These are phyloP conservation scores for Drosophila miranda DNA, from an alignment of 1,140 invertebrate genomes.

Conservation along the genomic window DNA sequence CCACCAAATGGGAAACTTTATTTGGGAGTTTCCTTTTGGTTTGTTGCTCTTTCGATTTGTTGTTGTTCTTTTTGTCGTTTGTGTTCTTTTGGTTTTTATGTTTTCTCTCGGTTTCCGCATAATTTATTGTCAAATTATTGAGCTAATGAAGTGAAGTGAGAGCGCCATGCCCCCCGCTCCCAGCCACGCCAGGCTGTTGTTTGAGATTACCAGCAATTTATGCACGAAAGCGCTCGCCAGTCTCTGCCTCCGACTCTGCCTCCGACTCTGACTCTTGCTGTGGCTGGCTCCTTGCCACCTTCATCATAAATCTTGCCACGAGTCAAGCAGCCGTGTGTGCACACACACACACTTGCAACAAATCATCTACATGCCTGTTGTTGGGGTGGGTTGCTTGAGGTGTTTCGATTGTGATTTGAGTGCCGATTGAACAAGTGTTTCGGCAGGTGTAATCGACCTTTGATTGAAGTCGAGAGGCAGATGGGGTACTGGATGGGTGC, in stretches of 20 bases:
- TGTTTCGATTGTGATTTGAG: conserved; percentile 43
- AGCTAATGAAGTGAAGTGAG: conserved; percentile 73
- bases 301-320: conserved; percentile 66
- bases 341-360: conserved; percentile 54
- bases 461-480: conserved; percentile 12
- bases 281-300: neutral
- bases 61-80: conserved; percentile 7
- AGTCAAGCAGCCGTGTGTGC: conserved; percentile 24
- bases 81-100: conserved; percentile 14
- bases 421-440: conserved; percentile 32
- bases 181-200: neutral
- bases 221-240: conserved; percentile 53
- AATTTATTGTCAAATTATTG: conserved; percentile 70
- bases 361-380: conserved; percentile 45
- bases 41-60: conserved; percentile 4
- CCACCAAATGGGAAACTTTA: conserved; percentile 18
- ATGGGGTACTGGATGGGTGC: too few relatives aligned
- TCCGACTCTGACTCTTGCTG: neutral
- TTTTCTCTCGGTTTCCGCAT: conserved; percentile 43
- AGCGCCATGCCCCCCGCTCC: conserved; percentile 10
- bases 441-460: conserved; percentile 28
- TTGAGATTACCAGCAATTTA: conserved; percentile 64
- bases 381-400: conserved; percentile 31
- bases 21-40: conserved; percentile 15
- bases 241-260: neutral